Conservation (phyloP, 2,113 vertebrate species). For the Anguilla rostrata region DNA sequence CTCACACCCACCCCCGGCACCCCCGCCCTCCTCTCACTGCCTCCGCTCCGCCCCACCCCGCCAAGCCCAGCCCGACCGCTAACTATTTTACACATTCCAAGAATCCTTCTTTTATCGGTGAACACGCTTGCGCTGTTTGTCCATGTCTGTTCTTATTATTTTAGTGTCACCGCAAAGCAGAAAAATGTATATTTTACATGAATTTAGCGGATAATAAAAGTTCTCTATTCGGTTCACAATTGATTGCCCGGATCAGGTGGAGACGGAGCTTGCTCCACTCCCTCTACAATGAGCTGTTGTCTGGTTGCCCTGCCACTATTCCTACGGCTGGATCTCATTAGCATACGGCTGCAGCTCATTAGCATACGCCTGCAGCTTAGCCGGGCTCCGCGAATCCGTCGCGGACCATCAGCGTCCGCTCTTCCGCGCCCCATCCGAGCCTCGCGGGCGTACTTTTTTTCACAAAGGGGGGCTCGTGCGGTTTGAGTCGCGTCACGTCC, state of each 20-base stretch:
- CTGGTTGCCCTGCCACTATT: constrained; percentile 4
- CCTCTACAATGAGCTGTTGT: constrained; percentile 23
- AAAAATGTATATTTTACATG: too few relatives aligned
- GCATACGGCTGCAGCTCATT: background rate
- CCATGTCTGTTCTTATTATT: too few relatives aligned
- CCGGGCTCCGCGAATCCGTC: background rate
- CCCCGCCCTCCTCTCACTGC: background rate
- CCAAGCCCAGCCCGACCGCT: background rate
- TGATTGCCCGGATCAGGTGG: background rate
- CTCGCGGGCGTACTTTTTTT: constrained; percentile 11
- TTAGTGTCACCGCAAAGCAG: too few relatives aligned
- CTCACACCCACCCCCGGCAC: background rate
- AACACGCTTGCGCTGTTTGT: too few relatives aligned
- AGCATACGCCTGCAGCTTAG: background rate
- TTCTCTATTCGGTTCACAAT: background rate
- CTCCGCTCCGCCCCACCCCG: too few relatives aligned
- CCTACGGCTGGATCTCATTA: background rate
- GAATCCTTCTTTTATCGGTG: too few relatives aligned
- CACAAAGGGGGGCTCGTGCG: background rate
- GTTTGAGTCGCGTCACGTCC: constrained; percentile 18
- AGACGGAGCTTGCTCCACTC: constrained; percentile 6
- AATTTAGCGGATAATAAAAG: too few relatives aligned
- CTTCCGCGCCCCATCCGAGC: background rate
- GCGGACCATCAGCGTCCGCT: constrained; percentile 23
- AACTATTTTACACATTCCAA: constrained; percentile 15